Evolutionary conservation across 2,797 vertebrate genomes (phyloP).

Genomic region (Siniperca undulata): DNA sequence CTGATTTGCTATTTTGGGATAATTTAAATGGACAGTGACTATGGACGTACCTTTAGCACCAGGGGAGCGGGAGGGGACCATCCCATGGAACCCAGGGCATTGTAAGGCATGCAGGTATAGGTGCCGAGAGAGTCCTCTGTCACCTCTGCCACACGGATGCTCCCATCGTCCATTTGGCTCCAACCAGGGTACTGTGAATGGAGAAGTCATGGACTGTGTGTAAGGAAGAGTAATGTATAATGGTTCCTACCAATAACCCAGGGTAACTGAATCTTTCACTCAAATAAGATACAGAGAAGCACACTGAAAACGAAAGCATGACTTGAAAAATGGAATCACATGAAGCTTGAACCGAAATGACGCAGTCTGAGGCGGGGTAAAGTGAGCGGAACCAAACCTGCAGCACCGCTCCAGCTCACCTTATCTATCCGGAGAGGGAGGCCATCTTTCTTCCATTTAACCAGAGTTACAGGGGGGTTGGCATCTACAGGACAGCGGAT

Average conservation of each 20-base stretch:
- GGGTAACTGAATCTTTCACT: not conserved
- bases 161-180: conserved; percentile 97
- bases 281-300: not conserved
- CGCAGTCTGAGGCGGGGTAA: not conserved
- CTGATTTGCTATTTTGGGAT: not conserved
- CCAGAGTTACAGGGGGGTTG: conserved; percentile 93
- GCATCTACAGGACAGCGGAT: conserved; percentile 98
- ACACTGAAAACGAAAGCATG: not conserved
- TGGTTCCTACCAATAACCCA: not conserved
- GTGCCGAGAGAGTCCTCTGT: conserved; percentile 99
- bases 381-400: conserved; percentile 19
- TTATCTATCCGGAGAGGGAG: conserved; percentile 92
- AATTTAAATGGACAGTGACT: not conserved
- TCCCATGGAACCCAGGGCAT: conserved; percentile 98
- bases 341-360: not conserved
- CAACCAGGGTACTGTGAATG: conserved; percentile 92
- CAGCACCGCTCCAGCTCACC: conserved; percentile 66
- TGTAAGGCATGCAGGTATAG: conserved; percentile 99
- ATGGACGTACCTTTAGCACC: conserved; percentile 94
- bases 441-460: conserved; percentile 99
- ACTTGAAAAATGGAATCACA: conserved; percentile 1
- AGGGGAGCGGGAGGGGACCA: conserved; percentile 96
- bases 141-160: conserved; percentile 97
- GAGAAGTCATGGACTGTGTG: not conserved
- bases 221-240: not conserved